phyloP scores from a whole-genome alignment of 2,113 vertebrate species.

The Labeo rohita region DNA sequence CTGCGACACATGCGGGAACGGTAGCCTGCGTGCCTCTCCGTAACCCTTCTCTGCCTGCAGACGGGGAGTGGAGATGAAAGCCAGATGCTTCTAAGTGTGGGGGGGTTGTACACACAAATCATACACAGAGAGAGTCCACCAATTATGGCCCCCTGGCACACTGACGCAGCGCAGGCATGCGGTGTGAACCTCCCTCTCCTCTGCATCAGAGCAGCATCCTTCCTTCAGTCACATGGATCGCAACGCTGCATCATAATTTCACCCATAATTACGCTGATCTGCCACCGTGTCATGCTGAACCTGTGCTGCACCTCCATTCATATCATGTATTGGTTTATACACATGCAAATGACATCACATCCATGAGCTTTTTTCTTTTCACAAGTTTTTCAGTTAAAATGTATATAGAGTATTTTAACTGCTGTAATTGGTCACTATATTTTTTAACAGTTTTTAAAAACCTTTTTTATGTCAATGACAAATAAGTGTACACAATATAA shows the following conservation, averaged over 20 bases:
- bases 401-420: background rate
- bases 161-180: constrained; percentile 17
- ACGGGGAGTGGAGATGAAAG: constrained; percentile 61
- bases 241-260: constrained; percentile 42
- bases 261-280: constrained; percentile 51
- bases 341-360: background rate
- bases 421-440: background rate
- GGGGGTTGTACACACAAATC: constrained; percentile 40
- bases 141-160: constrained; percentile 47
- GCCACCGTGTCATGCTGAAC: constrained; percentile 38
- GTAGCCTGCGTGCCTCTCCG: constrained; percentile 30
- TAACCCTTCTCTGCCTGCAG: constrained; percentile 51
- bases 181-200: constrained; percentile 19
- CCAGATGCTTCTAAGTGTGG: constrained; percentile 63
- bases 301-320: constrained; percentile 16
- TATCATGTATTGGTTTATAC: background rate
- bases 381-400: background rate
- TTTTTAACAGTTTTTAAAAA: background rate
- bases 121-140: constrained; percentile 49
- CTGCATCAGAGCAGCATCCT: constrained; percentile 21
- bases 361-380: background rate
- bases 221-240: constrained; percentile 28
- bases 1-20: constrained; percentile 49
- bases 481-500: background rate
- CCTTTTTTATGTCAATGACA: background rate